These are phyloP conservation scores for Pantherophis vulpinus DNA, from an alignment of 2,797 vertebrate species.

Conservation along the genomic window DNA sequence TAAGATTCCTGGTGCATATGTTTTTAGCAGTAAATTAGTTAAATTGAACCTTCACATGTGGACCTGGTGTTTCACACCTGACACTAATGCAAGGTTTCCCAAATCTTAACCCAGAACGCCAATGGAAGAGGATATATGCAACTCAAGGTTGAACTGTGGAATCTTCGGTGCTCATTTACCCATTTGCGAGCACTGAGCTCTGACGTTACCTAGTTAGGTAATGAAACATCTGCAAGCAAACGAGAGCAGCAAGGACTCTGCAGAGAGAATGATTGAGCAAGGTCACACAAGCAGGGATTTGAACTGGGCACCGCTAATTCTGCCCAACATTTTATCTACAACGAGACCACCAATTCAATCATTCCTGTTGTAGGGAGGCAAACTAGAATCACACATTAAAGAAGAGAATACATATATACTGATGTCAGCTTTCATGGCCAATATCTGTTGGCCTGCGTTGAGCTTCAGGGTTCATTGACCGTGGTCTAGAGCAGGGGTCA, in stretches of 20 bases:
- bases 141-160: neutral
- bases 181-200: neutral
- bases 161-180: neutral
- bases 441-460: neutral
- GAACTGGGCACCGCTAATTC: neutral
- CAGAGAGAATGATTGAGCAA: neutral
- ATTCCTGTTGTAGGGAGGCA: neutral
- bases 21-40: neutral
- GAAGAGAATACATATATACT: neutral
- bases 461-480: neutral
- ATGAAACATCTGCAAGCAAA: neutral
- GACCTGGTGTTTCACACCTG: neutral
- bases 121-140: neutral
- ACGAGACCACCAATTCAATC: neutral
- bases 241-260: neutral
- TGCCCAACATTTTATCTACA: neutral
- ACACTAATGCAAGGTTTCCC: neutral
- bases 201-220: neutral
- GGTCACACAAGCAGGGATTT: neutral
- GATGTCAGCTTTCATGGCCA: neutral
- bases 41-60: neutral
- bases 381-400: no score
- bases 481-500: neutral
- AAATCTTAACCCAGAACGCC: neutral
- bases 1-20: neutral